Base-by-base conservation (phyloP, 2,888 invertebrate species). In the Diarsia mendica region DNA sequence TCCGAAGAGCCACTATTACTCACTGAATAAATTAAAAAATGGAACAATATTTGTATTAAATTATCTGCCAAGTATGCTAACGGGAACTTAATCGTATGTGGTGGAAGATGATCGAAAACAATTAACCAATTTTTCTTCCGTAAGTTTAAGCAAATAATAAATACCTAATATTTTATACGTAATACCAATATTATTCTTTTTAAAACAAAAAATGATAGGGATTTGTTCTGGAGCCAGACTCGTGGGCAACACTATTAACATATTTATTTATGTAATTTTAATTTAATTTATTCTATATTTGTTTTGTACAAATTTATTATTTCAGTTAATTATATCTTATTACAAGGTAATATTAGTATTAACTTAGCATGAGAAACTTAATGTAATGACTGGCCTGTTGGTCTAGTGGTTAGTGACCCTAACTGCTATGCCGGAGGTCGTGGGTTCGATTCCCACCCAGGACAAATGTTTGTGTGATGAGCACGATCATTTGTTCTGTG, bases 281-380 rank as follows among this genome's bases (percentile, higher is more conserved):
- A 39, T 64, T 72, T n/a, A n/a, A n/a, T n/a, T 33, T 53, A 72
- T 72, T 67, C 15, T 15, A 44, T 33, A 55, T 65, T 71, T 23
- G 60, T 71, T 79, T n/a, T 72, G 10, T 39, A 72, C 9, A 20
- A 46, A 61, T 72, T 67, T 72, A 65, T 75, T 83, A 72, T 51
- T n/a, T n/a, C n/a, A n/a, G 46, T 58, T 68, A 71, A 80, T 72
- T 72, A 67, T 28, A 63, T 64, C 33, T 53, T 65, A 67, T 39
- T 58, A 51, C 9, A 23, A 46, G 44, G 44, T 55, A 70, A 55
- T 67, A 20, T 72, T 84, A 60, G 68, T 67, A 72, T 44, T 65
- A 72, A 61, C 13, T 82, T 66, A 23, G 20, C 58, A n/a, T 48
- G 10, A 51, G 51, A 63, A 39, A 8, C 2, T 8, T 55, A 44